Evolutionary conservation across 37 sponge, comb jelly and placozoan genomes (phyloP).

Genomic region (Beroe forskalii): DNA sequence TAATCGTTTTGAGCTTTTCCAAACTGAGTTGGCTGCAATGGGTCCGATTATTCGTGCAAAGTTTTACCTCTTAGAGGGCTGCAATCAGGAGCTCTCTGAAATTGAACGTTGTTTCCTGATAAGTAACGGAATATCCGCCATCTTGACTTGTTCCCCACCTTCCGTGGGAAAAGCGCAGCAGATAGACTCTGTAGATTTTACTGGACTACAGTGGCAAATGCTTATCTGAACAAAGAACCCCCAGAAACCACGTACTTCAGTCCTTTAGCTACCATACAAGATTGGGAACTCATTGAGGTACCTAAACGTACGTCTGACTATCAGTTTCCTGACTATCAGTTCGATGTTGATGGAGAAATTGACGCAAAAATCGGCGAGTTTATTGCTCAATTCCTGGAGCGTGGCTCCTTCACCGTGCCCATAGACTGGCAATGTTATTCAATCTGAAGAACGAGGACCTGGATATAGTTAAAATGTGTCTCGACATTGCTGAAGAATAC

Average conservation of each 20-base stretch:
- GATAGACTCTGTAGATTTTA: slow-evolving; percentile 52
- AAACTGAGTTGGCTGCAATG: slow-evolving; percentile 1
- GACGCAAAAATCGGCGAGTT: slow-evolving; percentile 15
- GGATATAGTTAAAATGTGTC: neutral
- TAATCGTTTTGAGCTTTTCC: slow-evolving; percentile 44
- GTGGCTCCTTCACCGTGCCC: slow-evolving; percentile 16
- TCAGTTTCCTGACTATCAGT: slow-evolving; percentile 24
- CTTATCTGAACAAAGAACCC: slow-evolving; percentile 6
- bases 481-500: slow-evolving; percentile 33
- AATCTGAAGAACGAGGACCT: neutral
- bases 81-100: slow-evolving; percentile 12
- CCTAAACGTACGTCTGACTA: neutral
- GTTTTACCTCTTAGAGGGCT: slow-evolving; percentile 49
- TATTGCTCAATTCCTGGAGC: neutral
- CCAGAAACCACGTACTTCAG: neutral
- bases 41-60: slow-evolving; percentile 48
- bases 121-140: slow-evolving; percentile 19
- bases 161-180: neutral
- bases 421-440: neutral
- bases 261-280: neutral
- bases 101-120: slow-evolving; percentile 24
- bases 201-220: slow-evolving; percentile 25
- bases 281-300: slow-evolving; percentile 26
- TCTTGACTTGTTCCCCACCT: slow-evolving; percentile 10
- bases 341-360: slow-evolving; percentile 21